A percentile compares a stretch with the other conserved stretches of the same genome.
Evolutionary conservation across 35 echinoderm and acorn worm species (phyloP).

Genomic region (Lytechinus variegatus): DNA sequence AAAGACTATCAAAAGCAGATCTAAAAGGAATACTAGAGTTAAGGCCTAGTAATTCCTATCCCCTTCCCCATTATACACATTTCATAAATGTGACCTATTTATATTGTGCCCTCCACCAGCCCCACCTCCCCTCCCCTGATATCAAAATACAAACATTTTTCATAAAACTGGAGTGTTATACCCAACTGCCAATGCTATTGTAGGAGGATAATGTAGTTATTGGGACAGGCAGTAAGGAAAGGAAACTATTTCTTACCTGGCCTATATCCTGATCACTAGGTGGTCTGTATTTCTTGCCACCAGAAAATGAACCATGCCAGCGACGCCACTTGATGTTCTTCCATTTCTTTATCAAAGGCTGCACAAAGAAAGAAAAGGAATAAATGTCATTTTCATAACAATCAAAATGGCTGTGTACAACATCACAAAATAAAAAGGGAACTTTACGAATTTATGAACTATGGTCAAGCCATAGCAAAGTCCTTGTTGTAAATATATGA

Average conservation of each 20-base stretch:
- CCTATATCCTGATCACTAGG: conserved; percentile 91
- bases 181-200: not conserved
- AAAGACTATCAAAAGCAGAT: too few species aligned
- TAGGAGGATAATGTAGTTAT: not conserved
- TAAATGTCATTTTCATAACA: not conserved
- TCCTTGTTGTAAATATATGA: too few species aligned
- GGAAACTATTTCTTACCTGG: conserved; percentile 62
- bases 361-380: not conserved
- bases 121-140: too few species aligned
- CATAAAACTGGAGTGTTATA: not conserved
- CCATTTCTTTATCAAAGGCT: conserved; percentile 85
- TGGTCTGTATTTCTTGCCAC: conserved; percentile 72
- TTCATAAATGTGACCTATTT: too few species aligned
- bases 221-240: not conserved
- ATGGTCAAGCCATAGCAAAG: too few species aligned
- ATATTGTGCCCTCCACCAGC: too few species aligned
- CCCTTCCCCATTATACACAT: too few species aligned
- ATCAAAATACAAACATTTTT: not conserved
- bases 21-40: too few species aligned
- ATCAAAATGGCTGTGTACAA: too few species aligned
- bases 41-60: too few species aligned
- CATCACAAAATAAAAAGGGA: too few species aligned
- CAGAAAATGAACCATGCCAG: conserved; percentile 71
- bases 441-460: too few species aligned
- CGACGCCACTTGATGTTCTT: conserved; percentile 93